These are phyloP conservation scores for Diloba caeruleocephala DNA, from an alignment of 2,888 invertebrate genomes.

Conservation along the genomic window DNA sequence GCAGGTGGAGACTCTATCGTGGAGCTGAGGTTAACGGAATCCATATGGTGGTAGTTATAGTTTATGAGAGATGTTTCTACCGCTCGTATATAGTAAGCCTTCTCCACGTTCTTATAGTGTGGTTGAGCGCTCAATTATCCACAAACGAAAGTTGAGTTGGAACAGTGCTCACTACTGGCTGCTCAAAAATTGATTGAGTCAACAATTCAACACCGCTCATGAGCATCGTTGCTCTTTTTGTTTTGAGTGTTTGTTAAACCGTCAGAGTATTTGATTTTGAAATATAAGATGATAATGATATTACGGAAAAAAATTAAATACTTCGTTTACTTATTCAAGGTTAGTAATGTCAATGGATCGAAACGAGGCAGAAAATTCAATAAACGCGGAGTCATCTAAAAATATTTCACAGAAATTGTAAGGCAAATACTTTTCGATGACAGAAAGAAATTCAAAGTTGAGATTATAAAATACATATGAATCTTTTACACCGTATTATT, in stretches of 20 bases:
- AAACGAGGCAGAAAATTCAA: slow-evolving; percentile 18
- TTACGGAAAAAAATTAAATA: too few relatives aligned
- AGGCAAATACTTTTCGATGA: slow-evolving; percentile 3
- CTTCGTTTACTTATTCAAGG: too few relatives aligned
- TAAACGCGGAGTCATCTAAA: slow-evolving; percentile 17
- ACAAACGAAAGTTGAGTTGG: slow-evolving; percentile 23
- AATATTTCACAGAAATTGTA: slow-evolving; percentile 24
- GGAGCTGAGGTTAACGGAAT: too few relatives aligned
- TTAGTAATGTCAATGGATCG: too few relatives aligned
- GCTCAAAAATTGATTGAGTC: slow-evolving; percentile 48
- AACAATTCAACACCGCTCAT: slow-evolving; percentile 50
- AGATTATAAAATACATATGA: slow-evolving; percentile 10
- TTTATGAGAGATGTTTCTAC: too few relatives aligned
- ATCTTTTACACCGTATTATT: slow-evolving; percentile 14
- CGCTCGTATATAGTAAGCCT: slow-evolving; percentile 3
- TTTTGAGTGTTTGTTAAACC: slow-evolving; percentile 34
- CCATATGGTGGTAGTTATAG: too few relatives aligned
- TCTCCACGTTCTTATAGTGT: slow-evolving; percentile 9
- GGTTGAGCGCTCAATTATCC: slow-evolving; percentile 44
- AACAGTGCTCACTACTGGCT: slow-evolving; percentile 24
- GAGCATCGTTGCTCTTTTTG: slow-evolving; percentile 45
- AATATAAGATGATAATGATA: too few relatives aligned
- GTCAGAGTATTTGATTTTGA: slow-evolving; percentile 13
- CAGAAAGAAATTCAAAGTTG: slow-evolving; percentile 2
- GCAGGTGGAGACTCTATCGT: too few relatives aligned